phyloP scores from a whole-genome alignment of 2,113 vertebrate genomes.

The Puffinus mauretanicus region DNA sequence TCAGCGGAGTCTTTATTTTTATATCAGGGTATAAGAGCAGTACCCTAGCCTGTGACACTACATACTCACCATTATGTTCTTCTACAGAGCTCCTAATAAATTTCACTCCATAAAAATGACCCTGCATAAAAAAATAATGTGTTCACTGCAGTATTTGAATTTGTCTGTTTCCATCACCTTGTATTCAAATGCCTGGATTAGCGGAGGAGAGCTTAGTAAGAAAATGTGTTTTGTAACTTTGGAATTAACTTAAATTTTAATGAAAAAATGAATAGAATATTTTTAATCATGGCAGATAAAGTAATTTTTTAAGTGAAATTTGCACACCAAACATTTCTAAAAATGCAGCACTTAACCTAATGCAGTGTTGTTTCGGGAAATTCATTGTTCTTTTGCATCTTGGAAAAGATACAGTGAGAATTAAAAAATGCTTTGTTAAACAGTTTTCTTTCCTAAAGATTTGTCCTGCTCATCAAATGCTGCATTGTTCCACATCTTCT shows the following conservation, averaged over 20 bases:
- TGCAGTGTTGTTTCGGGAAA: neutral
- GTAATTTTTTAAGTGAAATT: neutral
- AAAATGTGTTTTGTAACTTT: neutral
- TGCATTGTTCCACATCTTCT: neutral
- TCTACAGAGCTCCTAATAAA: neutral
- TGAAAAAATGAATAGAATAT: neutral
- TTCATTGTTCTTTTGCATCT: neutral
- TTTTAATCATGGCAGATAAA: neutral
- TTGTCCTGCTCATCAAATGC: neutral
- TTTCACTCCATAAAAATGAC: neutral
- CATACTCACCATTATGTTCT: neutral
- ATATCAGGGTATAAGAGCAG: neutral
- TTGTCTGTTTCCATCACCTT: neutral
- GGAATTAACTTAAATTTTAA: neutral
- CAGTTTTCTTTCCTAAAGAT: neutral
- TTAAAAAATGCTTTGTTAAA: neutral
- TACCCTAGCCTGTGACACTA: neutral
- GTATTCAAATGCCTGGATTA: neutral
- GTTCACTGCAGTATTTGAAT: neutral
- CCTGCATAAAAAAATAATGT: fast-evolving
- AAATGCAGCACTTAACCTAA: neutral
- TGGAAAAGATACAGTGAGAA: neutral
- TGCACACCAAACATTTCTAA: neutral
- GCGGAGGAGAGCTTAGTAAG: neutral
- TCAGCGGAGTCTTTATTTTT: neutral